Evolutionary conservation across 2,888 invertebrate species (phyloP), one percentile per base, ranked within the genome.

Genomic region (Eristalis arbustorum): DNA sequence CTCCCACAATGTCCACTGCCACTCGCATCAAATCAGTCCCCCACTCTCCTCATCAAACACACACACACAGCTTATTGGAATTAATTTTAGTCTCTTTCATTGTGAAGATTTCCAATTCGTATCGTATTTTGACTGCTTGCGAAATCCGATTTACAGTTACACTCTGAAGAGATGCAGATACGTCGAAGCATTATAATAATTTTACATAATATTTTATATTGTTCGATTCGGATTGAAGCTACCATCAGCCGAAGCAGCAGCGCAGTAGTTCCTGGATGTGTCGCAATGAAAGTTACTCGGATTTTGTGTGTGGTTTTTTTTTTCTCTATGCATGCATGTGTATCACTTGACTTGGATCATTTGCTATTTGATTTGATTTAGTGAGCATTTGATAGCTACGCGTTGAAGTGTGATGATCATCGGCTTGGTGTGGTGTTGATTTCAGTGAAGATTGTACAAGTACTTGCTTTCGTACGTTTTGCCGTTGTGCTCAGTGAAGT

Each of bases 241-340:
- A 49, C 73, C 76, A 40, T 34, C 25, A 2, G 25, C 25, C 25
- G 25, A 1, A 25, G 25, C 64, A 74, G 61, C 67, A 56, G 49
- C n/a, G n/a, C 56, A 37, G 34, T 72, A 80, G 82, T 85, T 85
- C 85, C 85, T 85, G 85, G 73, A 85, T 85, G 69, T 82, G 85
- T 85, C 85, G 82, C 85, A 85, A 85, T 81, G 72, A 77, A 81
- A 81, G 73, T 77, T 81, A 49, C 49, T 49, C 18, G 31, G 31
- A 31, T 31, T 14, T n/a, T 5, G 4, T 34, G 56, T 56, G 11
- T 42, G 42, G 18, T 49, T 49, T 18, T n/a, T 49, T 18, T n/a
- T 8, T 6, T 18, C 1, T 37, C 13, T 37, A 13, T 18, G 49
- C 18, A 4, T 49, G 18, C 13, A 73, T 56, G 18, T n/a, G 59